These are phyloP conservation scores for Scaptodrosophila lebanonensis DNA, from an alignment of 1,140 invertebrate species.

Conservation along the genomic window DNA sequence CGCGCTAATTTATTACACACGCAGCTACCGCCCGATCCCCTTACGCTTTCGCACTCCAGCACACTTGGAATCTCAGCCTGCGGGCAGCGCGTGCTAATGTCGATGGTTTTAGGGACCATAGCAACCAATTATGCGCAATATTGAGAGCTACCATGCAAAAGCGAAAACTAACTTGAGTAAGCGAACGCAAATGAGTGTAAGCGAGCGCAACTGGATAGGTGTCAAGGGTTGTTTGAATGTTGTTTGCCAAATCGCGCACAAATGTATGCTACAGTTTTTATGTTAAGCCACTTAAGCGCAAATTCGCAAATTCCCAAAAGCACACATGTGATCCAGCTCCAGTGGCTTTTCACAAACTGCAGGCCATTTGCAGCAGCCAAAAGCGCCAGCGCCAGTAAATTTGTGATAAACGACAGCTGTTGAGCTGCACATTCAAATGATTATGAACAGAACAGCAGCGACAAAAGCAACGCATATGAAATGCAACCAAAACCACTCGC, in stretches of 20 bases:
- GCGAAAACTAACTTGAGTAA: too few relatives aligned
- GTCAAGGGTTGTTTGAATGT: constrained; percentile 7
- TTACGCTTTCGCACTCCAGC: background rate
- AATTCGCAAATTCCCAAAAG: constrained; percentile 37
- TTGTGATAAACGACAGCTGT: constrained; percentile 57
- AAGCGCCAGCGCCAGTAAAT: constrained; percentile 33
- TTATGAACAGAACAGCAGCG: constrained; percentile 10
- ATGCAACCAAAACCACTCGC: constrained; percentile 31
- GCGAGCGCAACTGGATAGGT: background rate
- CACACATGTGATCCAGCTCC: background rate
- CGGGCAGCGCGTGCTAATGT: too few relatives aligned
- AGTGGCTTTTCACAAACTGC: constrained; percentile 37
- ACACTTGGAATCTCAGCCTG: too few relatives aligned
- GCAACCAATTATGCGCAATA: constrained; percentile 26
- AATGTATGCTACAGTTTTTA: constrained; percentile 56
- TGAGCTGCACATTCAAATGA: constrained; percentile 37
- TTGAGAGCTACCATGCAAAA: too few relatives aligned
- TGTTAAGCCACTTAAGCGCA: constrained; percentile 41
- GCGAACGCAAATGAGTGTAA: too few relatives aligned
- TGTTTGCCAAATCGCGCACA: constrained; percentile 7
- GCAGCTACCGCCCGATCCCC: background rate
- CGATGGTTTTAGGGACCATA: too few relatives aligned
- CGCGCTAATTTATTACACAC: constrained; percentile 53
- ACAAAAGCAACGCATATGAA: constrained; percentile 45
- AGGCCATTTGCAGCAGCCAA: constrained; percentile 38